These are phyloP conservation scores for Lasioglossum albipes DNA, from an alignment of 1,140 invertebrate species.

Conservation along the genomic window DNA sequence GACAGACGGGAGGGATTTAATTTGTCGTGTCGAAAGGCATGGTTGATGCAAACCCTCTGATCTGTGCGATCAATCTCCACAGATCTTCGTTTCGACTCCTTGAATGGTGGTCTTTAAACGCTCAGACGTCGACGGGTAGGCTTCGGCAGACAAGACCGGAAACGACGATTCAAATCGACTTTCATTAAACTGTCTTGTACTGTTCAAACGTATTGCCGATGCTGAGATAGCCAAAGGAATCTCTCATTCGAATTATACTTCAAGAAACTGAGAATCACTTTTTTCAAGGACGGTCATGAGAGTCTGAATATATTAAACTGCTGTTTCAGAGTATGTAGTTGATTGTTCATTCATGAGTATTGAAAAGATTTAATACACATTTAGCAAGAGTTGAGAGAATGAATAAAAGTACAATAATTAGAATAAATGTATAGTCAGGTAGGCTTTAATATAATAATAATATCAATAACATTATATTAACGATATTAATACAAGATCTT, in stretches of 20 bases:
- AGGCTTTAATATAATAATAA: too few species aligned
- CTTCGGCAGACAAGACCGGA: neutral
- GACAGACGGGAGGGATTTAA: slow-evolving; percentile 51
- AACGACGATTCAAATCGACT: neutral
- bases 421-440: too few species aligned
- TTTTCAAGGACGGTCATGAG: too few species aligned
- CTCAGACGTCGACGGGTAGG: neutral
- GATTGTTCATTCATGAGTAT: too few species aligned
- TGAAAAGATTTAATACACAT: neutral
- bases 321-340: too few species aligned
- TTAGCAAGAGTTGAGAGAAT: neutral
- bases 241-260: too few species aligned
- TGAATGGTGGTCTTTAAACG: slow-evolving; percentile 24
- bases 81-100: slow-evolving; percentile 26
- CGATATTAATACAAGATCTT: too few species aligned
- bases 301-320: too few species aligned
- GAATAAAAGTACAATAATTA: too few species aligned
- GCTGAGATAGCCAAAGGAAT: neutral
- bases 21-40: slow-evolving; percentile 48
- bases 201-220: neutral
- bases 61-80: slow-evolving; percentile 39
- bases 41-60: slow-evolving; percentile 50
- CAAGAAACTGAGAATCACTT: too few species aligned
- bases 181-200: neutral
- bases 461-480: too few species aligned